These are phyloP conservation scores for Psittacula cyanocephala DNA, from an alignment of 2,113 vertebrate species.

Conservation along the genomic window DNA sequence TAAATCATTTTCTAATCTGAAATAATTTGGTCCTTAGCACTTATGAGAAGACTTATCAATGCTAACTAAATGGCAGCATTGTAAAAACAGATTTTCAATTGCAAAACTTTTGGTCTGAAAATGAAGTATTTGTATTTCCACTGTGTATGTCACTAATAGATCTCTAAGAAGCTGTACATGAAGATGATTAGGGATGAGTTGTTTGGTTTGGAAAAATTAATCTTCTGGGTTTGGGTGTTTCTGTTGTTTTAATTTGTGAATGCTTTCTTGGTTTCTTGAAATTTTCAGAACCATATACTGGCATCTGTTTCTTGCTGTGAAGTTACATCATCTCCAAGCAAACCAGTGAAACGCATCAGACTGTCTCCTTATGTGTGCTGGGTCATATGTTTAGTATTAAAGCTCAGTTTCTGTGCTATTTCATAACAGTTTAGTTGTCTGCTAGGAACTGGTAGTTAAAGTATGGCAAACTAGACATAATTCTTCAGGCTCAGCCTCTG, in stretches of 20 bases:
- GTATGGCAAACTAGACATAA: constrained; percentile 6
- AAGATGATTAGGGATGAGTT: not conserved
- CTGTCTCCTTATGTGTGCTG: not conserved
- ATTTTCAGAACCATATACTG: not conserved
- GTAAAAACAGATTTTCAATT: not conserved
- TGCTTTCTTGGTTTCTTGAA: not conserved
- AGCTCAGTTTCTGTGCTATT: constrained; percentile 35
- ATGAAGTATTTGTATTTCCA: not conserved
- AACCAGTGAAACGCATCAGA: not conserved
- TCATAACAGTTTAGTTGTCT: constrained; percentile 23
- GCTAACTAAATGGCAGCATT: not conserved
- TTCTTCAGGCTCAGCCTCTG: constrained; percentile 1
- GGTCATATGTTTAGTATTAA: constrained; percentile 44
- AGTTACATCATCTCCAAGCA: not conserved
- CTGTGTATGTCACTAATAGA: not conserved
- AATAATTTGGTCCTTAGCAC: not conserved
- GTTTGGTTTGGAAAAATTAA: not conserved
- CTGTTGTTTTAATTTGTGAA: not conserved
- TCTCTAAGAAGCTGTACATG: not conserved
- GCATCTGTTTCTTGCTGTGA: constrained; percentile 11
- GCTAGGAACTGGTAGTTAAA: constrained; percentile 19
- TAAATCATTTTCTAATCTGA: not conserved
- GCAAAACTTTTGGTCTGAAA: not conserved
- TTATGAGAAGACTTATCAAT: not conserved
- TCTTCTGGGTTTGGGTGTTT: not conserved